Evolutionary conservation across 2,113 vertebrate genomes (phyloP), one percentile per base, ranked within the genome.

Genomic region (Tachysurus vachellii): DNA sequence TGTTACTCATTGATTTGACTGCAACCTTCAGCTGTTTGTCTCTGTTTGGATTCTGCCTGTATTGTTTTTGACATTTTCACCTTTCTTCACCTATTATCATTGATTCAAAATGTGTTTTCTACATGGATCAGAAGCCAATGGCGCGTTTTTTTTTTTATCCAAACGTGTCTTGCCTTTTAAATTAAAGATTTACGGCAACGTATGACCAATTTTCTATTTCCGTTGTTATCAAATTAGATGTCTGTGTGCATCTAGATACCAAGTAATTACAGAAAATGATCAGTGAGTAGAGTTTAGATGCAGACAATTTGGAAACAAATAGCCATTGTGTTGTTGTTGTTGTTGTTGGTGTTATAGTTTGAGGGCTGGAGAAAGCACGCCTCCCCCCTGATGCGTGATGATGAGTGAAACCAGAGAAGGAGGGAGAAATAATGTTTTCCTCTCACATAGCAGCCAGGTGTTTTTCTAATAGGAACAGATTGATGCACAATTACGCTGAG

Each of bases 391-490:
- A 79, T 28, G 75, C 42, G 44, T 36, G 59, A 62, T 62, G 59
- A 59, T 61, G 23, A 85, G 12, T 50, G 73, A 50, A 77, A 44
- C 62, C 53, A 12, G n/a, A 86, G 64, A 47, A 28, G 44, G 56
- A 47, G 59, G 28, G 16, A 47, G 79, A 70, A n/a, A 50, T 73
- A 44, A 87, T 62, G 79, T 73, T 71, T n/a, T 73, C 68, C 66
- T 82, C 77, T 70, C 61, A 56, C 26, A 70, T n/a, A 66, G 76
- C 7, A 59, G 64, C 53, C 76, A 85, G 73, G 84, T 85, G 73
- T 54, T 85, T 23, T 68, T 28, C 77, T 81, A 86, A 81, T 80
- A 59, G 64, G 76, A 86, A 81, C 85, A 86, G 77, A 44, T 42
- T 80, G 61, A 42, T 56, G 76, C 61, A 68, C 84, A 80, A 80